These are phyloP conservation scores for Oryzias sinensis DNA, from an alignment of 2,797 vertebrate species.

Conservation along the genomic window DNA sequence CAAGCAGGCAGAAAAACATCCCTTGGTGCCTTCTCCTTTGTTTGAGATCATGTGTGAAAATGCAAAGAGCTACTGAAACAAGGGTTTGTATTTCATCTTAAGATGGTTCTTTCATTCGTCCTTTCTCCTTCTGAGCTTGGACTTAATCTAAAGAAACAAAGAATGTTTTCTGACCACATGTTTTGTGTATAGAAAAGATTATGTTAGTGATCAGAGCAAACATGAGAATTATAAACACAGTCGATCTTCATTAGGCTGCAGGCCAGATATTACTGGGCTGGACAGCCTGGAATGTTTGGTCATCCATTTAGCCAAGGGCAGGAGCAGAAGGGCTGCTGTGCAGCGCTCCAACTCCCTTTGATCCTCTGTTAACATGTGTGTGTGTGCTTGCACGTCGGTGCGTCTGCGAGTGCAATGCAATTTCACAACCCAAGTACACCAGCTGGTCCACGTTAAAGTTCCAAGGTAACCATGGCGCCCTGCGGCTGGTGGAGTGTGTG, in stretches of 20 bases:
- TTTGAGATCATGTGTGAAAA: constrained; percentile 72
- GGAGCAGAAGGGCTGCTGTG: constrained; percentile 81
- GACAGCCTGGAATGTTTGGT: constrained; percentile 82
- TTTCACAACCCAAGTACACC: constrained; percentile 86
- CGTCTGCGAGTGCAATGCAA: constrained; percentile 74
- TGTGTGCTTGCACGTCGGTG: constrained; percentile 19
- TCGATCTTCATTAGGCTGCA: constrained; percentile 77
- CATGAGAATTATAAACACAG: constrained; percentile 79
- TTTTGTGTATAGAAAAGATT: constrained; percentile 72
- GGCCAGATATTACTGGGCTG: constrained; percentile 76
- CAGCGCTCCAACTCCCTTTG: constrained; percentile 77
- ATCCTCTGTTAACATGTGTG: constrained; percentile 76
- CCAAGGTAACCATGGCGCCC: constrained; percentile 87
- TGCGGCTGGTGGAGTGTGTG: constrained; percentile 73
- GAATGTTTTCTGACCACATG: constrained; percentile 58
- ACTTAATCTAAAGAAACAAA: constrained; percentile 54
- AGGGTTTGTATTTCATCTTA: constrained; percentile 45
- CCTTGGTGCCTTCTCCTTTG: constrained; percentile 71
- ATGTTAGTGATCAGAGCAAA: constrained; percentile 78
- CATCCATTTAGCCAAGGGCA: constrained; percentile 82
- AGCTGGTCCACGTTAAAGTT: constrained; percentile 90
- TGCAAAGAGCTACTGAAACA: constrained; percentile 56
- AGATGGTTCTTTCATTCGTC: constrained; percentile 22
- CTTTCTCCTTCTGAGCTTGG: constrained; percentile 37
- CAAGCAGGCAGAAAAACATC: constrained; percentile 76